phyloP scores from a whole-genome alignment of 1,140 invertebrate species.

The Ganaspis sp. region DNA sequence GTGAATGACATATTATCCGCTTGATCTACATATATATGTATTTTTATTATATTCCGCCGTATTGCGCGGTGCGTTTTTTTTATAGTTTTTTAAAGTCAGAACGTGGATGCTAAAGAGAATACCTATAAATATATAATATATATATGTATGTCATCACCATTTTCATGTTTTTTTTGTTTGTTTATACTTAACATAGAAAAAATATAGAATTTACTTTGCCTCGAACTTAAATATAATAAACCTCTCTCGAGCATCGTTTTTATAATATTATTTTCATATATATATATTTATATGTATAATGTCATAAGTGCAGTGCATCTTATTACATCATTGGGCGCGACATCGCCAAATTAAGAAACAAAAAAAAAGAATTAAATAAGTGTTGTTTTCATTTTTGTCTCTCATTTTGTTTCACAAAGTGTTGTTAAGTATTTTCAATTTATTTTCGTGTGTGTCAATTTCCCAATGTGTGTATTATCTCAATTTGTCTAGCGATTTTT shows the following conservation, averaged over 20 bases:
- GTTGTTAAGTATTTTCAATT: background rate
- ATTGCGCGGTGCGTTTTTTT: constrained; percentile 45
- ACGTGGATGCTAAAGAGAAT: constrained; percentile 71
- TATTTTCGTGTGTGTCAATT: background rate
- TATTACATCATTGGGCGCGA: constrained; percentile 31
- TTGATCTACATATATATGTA: constrained; percentile 66
- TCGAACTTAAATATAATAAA: constrained; percentile 74
- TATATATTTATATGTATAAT: constrained; percentile 47
- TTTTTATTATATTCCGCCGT: constrained; percentile 43
- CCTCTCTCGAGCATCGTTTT: constrained; percentile 61
- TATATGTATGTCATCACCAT: constrained; percentile 68
- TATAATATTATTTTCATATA: constrained; percentile 56
- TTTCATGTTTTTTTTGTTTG: constrained; percentile 58
- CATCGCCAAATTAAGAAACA: background rate
- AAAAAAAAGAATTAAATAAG: background rate
- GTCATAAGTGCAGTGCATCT: constrained; percentile 45
- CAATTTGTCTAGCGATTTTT: no score
- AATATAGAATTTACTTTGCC: constrained; percentile 75
- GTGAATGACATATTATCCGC: constrained; percentile 65
- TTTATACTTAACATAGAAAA: constrained; percentile 76
- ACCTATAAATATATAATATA: constrained; percentile 74
- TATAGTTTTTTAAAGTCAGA: constrained; percentile 57
- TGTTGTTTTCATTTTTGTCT: background rate
- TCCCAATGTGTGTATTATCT: no score
- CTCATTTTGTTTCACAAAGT: background rate